Evolutionary conservation across 1,140 invertebrate genomes (phyloP), one percentile per base, ranked within the genome.

Genomic region (Lepidurus packardi): DNA sequence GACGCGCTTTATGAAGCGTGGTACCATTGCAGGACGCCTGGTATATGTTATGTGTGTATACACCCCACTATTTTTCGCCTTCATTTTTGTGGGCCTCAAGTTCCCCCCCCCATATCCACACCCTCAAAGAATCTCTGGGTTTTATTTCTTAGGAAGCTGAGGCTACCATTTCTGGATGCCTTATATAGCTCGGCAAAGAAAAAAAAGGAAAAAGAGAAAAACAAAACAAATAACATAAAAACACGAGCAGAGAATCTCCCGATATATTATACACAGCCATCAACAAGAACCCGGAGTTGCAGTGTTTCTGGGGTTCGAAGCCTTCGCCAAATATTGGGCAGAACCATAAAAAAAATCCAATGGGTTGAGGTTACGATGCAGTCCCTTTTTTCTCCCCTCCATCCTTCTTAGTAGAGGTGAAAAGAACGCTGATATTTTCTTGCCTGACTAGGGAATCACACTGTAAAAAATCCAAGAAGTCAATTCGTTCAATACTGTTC

Each of bases 1-100:
- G 9, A 65, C 53, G 53, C 10, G 53, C 53, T 65, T 65, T 65
- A 65, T 65, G 53, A 65, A 65, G 53, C 53, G 53, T 65, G 53
- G 16, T 65, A 65, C 53, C 53, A 65, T 65, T 65, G 53, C 53
- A 65, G 53, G 53, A 65, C 53, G 53, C 53, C 53, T 65, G 53
- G 53, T 65, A 21, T 65, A 65, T 16, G 53, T 65, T 65, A 65
- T 65, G 53, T 65, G 53, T 65, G 53, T 65, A 65, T 65, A 65
- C 53, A 65, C 53, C 53, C 53, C 53, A 65, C 16, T 65, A 65
- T 65, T 65, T 65, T 65, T 65, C 53, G 3, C 53, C 53, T 65
- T n/a, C 13, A 65, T 16, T 65, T 65, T 21, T 65, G 21, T 65
- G 34, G 34, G 34, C 34, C 34, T 34, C 34, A 2, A 34, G 34